Percentiles rank a stretch among this genome's conserved stretches.
Conservation (phyloP, 1,140 invertebrate species). For the Caenorhabditis latens region DNA sequence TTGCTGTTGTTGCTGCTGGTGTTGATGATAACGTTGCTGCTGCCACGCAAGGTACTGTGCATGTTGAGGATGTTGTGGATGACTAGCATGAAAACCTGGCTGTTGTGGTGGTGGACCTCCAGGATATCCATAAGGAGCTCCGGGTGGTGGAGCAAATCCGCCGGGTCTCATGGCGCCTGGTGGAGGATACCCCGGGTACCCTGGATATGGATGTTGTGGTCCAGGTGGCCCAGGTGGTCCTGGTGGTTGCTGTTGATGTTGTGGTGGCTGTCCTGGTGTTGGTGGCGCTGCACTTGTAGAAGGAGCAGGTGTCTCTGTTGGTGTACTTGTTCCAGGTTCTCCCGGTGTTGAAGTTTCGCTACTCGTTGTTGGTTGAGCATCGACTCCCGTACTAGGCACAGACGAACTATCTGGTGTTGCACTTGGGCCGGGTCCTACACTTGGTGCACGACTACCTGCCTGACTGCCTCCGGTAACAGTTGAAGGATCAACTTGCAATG, state of each 20-base stretch:
- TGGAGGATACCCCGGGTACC: slow-evolving; percentile 43
- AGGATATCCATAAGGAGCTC: slow-evolving; percentile 33
- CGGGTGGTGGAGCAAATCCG: slow-evolving; percentile 49
- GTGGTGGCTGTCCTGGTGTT: neutral
- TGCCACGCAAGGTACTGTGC: slow-evolving; percentile 36
- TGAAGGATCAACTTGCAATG: slow-evolving; percentile 19
- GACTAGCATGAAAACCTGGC: neutral
- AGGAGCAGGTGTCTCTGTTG: slow-evolving; percentile 36
- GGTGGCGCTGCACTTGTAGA: slow-evolving; percentile 24
- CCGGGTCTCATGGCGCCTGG: slow-evolving; percentile 31
- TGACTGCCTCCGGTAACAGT: slow-evolving; percentile 24
- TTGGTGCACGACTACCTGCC: slow-evolving; percentile 57
- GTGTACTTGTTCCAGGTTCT: slow-evolving; percentile 1
- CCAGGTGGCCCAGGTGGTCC: slow-evolving; percentile 18
- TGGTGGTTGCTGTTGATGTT: neutral
- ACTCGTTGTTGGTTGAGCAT: neutral
- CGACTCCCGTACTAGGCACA: neutral
- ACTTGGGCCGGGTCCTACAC: slow-evolving; percentile 43
- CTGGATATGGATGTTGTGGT: slow-evolving; percentile 44
- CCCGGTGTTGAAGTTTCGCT: slow-evolving; percentile 45
- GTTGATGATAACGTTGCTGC: slow-evolving; percentile 16
- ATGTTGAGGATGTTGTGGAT: slow-evolving; percentile 27
- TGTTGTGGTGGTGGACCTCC: slow-evolving; percentile 6
- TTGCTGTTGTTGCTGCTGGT: slow-evolving; percentile 17
- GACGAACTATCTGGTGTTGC: slow-evolving; percentile 57